Conservation (phyloP, 2,888 invertebrate genomes). For the Latrodectus hesperus region DNA sequence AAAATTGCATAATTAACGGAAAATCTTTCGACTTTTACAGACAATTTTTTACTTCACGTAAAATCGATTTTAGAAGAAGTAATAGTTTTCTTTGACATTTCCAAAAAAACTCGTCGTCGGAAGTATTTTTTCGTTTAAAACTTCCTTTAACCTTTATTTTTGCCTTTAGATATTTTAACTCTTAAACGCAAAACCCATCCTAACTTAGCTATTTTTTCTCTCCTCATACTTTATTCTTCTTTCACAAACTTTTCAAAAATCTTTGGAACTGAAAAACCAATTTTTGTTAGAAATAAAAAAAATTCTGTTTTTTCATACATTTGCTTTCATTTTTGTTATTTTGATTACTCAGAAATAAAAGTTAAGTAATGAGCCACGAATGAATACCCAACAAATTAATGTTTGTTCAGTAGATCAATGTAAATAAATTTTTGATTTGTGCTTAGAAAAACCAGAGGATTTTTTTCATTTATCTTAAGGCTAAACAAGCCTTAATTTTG, state of each 20-base stretch:
- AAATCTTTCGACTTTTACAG: no score
- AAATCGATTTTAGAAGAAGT: background rate
- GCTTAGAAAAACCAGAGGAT: background rate
- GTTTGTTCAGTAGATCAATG: slow-evolving; percentile 12
- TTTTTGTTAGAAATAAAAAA: slow-evolving; percentile 20
- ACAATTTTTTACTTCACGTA: background rate
- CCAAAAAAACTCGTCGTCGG: slow-evolving; percentile 5
- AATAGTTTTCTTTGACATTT: slow-evolving; percentile 17
- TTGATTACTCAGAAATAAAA: slow-evolving; percentile 1
- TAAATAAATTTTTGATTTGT: slow-evolving; percentile 24
- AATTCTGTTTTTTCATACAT: slow-evolving; percentile 1
- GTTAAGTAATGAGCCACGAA: slow-evolving; percentile 26
- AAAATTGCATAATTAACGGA: no score
- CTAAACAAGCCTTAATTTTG: background rate
- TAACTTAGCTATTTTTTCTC: background rate
- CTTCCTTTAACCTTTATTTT: slow-evolving; percentile 36
- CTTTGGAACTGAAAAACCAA: slow-evolving; percentile 18
- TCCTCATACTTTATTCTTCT: slow-evolving; percentile 2
- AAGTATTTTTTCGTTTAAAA: slow-evolving; percentile 4
- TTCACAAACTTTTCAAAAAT: slow-evolving; percentile 34
- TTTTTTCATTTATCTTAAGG: background rate
- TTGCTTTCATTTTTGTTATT: background rate
- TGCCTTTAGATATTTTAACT: slow-evolving; percentile 37
- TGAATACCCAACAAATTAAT: slow-evolving; percentile 14
- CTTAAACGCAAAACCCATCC: background rate